Percentiles rank a stretch among this genome's conserved stretches.
These are phyloP conservation scores for Eueremaeus valkanovi DNA, from an alignment of 2,888 invertebrate species.

Conservation along the genomic window DNA sequence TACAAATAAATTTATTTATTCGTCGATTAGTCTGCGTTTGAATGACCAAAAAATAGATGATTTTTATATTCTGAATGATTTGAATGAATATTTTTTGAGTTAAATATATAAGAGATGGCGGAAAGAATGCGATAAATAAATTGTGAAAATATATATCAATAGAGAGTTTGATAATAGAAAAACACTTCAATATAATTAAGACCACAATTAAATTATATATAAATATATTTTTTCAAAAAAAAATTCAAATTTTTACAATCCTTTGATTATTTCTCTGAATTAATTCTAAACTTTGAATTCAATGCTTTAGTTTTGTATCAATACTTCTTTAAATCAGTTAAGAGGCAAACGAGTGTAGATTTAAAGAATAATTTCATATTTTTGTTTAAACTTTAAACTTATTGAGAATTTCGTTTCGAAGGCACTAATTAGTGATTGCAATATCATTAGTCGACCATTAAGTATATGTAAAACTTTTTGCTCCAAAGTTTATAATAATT, in stretches of 20 bases:
- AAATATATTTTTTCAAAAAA: background rate
- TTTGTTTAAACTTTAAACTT: too few species aligned
- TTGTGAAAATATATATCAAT: background rate
- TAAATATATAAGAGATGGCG: background rate
- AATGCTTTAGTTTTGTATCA: background rate
- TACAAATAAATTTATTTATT: background rate
- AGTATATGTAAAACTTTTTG: background rate
- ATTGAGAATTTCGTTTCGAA: constrained; percentile 16
- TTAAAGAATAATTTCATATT: too few species aligned
- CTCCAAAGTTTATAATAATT: background rate
- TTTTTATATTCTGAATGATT: background rate
- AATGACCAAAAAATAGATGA: background rate
- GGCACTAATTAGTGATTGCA: constrained; percentile 42
- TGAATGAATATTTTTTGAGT: background rate
- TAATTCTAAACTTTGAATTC: background rate
- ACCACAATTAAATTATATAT: constrained; percentile 10
- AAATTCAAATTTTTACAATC: background rate
- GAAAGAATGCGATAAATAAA: background rate
- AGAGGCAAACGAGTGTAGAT: background rate
- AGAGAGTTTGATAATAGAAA: background rate
- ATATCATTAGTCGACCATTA: constrained; percentile 32
- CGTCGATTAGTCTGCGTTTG: background rate
- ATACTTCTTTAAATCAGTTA: background rate
- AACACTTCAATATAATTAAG: background rate
- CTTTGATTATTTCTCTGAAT: background rate